These are phyloP conservation scores for Origma solitaria DNA, from an alignment of 2,113 vertebrate genomes.

Conservation along the genomic window DNA sequence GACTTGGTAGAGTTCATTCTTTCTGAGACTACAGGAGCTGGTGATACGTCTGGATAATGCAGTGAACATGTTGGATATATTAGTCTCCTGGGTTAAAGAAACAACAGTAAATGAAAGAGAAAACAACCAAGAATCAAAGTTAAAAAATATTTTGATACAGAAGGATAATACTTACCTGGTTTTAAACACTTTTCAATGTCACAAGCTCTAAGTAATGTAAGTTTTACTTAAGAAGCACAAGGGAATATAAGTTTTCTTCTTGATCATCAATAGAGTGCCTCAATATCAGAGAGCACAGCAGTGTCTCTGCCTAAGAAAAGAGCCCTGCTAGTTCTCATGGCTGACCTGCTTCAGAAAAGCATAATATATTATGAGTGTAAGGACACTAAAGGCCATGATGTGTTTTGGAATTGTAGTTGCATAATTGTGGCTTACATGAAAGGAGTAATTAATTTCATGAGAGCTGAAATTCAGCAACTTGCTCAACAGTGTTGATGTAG, in stretches of 20 bases:
- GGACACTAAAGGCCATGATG: neutral
- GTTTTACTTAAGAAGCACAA: neutral
- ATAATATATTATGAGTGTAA: neutral
- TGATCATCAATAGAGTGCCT: neutral
- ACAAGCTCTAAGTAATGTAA: neutral
- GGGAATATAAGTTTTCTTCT: neutral
- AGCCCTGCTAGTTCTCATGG: neutral
- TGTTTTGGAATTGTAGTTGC: neutral
- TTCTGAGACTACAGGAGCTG: neutral
- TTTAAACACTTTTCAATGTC: neutral
- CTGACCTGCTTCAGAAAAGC: neutral
- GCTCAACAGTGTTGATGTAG: neutral
- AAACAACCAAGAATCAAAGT: neutral
- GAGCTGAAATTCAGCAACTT: neutral
- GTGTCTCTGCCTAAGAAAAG: neutral
- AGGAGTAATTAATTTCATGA: neutral
- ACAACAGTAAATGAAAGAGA: neutral
- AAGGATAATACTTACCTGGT: neutral
- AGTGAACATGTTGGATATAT: neutral
- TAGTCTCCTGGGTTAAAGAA: neutral
- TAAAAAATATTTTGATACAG: neutral
- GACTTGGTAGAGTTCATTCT: neutral
- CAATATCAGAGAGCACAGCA: neutral
- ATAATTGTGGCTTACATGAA: neutral
- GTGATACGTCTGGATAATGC: neutral